Evolutionary conservation across 2,797 vertebrate genomes (phyloP), one percentile per base, ranked within the genome.

Genomic region (Peromyscus nudipes): DNA sequence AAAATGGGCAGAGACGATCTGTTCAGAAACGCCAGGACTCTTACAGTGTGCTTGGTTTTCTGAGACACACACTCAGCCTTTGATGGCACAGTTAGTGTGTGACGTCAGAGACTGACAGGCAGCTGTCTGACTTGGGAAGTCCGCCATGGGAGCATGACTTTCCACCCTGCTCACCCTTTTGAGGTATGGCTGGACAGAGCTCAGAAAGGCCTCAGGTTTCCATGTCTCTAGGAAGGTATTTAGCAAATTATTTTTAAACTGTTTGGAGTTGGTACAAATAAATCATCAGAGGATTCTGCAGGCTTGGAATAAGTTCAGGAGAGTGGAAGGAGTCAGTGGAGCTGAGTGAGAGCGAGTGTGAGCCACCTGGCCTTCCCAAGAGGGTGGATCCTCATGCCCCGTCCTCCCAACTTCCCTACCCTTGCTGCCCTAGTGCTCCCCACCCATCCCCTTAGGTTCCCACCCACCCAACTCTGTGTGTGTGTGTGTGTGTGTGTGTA

Each of bases 181-280:
- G 97, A 98, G 96, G 95, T 97, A 79, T 64, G 94, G 77, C 93
- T 98, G 98, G 97, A 96, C 88, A 89, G 91, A 94, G 91, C 96
- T 96, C 98, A 98, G 31, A 12, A 3, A 37, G 85, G 75, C 95
- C 96, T 88, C 97, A 82, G 83, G 84, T 98, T 98, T 98, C 98
- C 97, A 13, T 97, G 77, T 97, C 94, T 96, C 98, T 98, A 97
- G 97, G 97, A 94, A 97, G 97, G 88, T 96, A 97, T 96, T 98
- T 97, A 97, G 94, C 76, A 94, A 97, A 94, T 95, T 97, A 95
- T 98, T 97, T 97, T 92, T 96, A 98, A 69, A 97, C 96, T 60
- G 2, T 98, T 98, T 96, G 94, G 97, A 97, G 97, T 89, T 96
- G 91, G 95, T 92, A 94, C 94, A 91, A 95, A 95, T 91, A 91